Percentiles rank a stretch among this genome's conserved stretches.
Evolutionary conservation across 2,797 vertebrate genomes (phyloP).

Genomic region (Xiphophorus birchmanni): DNA sequence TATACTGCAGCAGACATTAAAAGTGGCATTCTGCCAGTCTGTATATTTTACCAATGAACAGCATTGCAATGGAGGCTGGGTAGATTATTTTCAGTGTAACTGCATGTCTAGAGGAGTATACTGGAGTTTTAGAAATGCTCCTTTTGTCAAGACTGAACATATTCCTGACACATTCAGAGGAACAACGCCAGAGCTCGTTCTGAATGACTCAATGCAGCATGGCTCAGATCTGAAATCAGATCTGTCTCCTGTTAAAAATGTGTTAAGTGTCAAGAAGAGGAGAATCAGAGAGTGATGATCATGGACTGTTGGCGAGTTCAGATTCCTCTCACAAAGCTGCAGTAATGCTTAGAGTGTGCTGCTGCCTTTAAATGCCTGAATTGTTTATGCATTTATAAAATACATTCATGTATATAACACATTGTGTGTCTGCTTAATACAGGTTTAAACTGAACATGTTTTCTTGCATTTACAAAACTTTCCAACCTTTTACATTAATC

Average conservation of each 20-base stretch:
- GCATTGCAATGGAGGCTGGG: not conserved
- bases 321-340: not conserved
- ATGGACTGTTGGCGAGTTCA: not conserved
- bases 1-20: not conserved
- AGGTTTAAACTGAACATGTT: not conserved
- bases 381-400: not conserved
- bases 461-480: not conserved
- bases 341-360: not conserved
- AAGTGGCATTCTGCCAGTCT: not conserved
- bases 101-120: not conserved
- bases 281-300: not conserved
- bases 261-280: not conserved
- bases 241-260: constrained; percentile 2
- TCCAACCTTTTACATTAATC: not conserved
- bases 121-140: not conserved
- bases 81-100: not conserved
- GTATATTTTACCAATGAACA: not conserved
- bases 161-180: constrained; percentile 7
- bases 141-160: not conserved
- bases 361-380: not conserved
- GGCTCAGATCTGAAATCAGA: not conserved
- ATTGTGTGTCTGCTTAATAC: not conserved
- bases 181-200: not conserved
- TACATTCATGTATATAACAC: not conserved
- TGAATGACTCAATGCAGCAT: not conserved